These are phyloP conservation scores for Ammospiza maritima DNA, from an alignment of 2,797 vertebrate genomes.

Conservation along the genomic window DNA sequence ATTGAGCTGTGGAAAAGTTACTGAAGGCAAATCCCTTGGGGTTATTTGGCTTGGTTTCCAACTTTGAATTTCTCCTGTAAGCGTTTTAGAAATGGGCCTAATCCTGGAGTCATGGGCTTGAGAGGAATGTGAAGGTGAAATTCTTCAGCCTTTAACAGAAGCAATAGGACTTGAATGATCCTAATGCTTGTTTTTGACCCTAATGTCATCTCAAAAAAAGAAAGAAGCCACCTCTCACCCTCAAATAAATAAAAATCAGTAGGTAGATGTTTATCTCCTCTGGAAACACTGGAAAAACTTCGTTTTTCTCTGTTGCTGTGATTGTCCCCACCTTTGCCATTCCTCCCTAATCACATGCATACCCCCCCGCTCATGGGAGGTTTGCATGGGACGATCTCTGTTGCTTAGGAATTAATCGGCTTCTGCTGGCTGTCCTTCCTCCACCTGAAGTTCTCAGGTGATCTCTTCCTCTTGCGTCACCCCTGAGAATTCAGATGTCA, in stretches of 20 bases:
- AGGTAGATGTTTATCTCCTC: conserved; percentile 4
- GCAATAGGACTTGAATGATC: background rate
- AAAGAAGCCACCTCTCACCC: background rate
- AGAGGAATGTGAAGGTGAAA: background rate
- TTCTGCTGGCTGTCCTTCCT: background rate
- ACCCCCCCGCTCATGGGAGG: background rate
- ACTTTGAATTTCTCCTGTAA: background rate
- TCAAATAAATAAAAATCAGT: background rate
- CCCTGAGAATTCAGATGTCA: background rate
- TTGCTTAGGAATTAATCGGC: conserved; percentile 60
- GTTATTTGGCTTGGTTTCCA: background rate
- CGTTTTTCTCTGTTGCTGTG: background rate
- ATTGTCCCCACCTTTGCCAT: conserved; percentile 14
- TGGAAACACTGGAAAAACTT: background rate
- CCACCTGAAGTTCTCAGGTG: background rate
- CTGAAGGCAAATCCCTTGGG: background rate
- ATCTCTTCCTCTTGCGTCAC: background rate
- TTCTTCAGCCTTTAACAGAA: background rate
- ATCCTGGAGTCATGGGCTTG: background rate
- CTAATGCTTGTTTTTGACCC: background rate
- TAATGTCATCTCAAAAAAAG: background rate
- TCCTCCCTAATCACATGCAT: conserved; percentile 8
- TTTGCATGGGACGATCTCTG: conserved; percentile 2
- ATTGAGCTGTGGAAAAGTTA: conserved; percentile 4
- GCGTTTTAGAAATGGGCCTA: background rate